Base-by-base conservation (phyloP, 2,888 invertebrate genomes). In the Cecidostiba fungosa region DNA sequence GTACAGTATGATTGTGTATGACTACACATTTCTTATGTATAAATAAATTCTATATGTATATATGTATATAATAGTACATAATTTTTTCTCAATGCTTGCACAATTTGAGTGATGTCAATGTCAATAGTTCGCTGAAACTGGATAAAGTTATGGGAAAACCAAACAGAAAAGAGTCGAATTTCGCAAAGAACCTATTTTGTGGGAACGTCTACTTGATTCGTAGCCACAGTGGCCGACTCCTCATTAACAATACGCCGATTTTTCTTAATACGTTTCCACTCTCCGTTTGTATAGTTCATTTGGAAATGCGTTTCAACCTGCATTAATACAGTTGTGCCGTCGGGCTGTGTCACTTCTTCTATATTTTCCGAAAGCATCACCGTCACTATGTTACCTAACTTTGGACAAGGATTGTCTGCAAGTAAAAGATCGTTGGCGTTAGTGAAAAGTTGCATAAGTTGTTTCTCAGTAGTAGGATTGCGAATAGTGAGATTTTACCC, bases 211-310 rank as follows among this genome's bases (percentile, higher is more conserved):
- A 76, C 73, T 89, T 88, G 92, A 89, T 91, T 92, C 86, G 92
- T 90, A 88, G 92, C 91, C 88, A 92, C 89, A 47, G 90, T 91
- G 29, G 91, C 90, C 54, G 92, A 88, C 43, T 93, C 93, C 47
- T 93, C 93, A 4, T 91, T 92, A 8, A 94, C 97, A 88, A 97
- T 95, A 85, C 97, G 96, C 85, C 97, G 95, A 93, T 97, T 97
- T 91, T 99, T 99, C 94, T 98, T 98, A 90, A 99, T 97, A 90
- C 97, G 95, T 92, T 98, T 98, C 99, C 99, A 99, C 92, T 99
- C 98, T 43, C 99, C 99, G 81, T 98, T 98, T 92, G 97, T 97
- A 94, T 99, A 99, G 94, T 99, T 99, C 98, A 99, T 98, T 93
- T 99, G 98, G 96, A 99, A 99, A 94, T 98, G 98, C 88, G 98